phyloP scores from a whole-genome alignment of 2,113 vertebrate genomes.

The Phoenicopterus ruber region DNA sequence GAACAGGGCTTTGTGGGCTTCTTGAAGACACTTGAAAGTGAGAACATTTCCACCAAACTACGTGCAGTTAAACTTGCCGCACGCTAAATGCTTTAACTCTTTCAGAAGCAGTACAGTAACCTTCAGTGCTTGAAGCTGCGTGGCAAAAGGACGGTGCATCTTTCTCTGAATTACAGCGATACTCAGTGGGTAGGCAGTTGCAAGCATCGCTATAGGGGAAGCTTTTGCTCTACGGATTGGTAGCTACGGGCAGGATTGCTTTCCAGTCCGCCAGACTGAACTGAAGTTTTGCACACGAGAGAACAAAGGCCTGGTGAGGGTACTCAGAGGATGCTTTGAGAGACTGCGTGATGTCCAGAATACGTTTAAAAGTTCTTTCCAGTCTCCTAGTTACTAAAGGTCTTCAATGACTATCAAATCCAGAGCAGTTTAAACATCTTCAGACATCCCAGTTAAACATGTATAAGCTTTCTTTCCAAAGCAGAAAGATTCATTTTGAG shows the following conservation, averaged over 20 bases:
- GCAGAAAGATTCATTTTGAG: not conserved
- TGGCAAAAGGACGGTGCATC: not conserved
- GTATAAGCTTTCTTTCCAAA: not conserved
- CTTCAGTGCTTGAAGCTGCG: not conserved
- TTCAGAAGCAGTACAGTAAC: not conserved
- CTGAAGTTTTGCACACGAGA: not conserved
- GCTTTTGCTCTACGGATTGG: no score
- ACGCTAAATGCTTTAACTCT: not conserved
- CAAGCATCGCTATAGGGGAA: fast-evolving
- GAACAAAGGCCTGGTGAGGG: no score
- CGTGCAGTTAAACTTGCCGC: not conserved
- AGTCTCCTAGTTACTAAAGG: not conserved
- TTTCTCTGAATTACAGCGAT: not conserved
- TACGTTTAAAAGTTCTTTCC: not conserved
- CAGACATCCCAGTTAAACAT: not conserved
- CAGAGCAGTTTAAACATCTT: not conserved
- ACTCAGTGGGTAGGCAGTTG: fast-evolving
- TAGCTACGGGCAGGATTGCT: not conserved
- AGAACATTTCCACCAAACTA: not conserved
- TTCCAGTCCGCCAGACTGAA: not conserved
- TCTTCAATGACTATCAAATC: not conserved
- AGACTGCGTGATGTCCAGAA: not conserved
- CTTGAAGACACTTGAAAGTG: not conserved
- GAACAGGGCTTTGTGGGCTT: not conserved
- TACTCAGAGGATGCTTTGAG: not conserved